phyloP scores from a whole-genome alignment of 2,797 vertebrate genomes.

The Eupleurogrammus muticus region DNA sequence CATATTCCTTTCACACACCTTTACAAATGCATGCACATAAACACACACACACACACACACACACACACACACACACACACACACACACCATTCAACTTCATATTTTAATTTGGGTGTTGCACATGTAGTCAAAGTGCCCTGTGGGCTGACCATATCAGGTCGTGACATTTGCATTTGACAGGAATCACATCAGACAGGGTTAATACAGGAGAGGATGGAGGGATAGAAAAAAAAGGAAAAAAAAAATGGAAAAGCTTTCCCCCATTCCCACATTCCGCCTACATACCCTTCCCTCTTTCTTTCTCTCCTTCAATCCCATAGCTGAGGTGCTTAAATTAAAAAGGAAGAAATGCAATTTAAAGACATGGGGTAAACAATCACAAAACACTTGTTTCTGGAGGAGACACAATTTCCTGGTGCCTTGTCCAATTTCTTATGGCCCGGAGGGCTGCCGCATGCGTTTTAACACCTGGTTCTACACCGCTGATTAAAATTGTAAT shows the following conservation, averaged over 20 bases:
- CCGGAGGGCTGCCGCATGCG: constrained; percentile 82
- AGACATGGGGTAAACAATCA: constrained; percentile 91
- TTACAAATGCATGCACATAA: too few relatives aligned
- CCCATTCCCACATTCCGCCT: constrained; percentile 33
- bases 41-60: not conserved
- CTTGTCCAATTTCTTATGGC: constrained; percentile 90
- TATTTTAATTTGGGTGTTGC: constrained; percentile 91
- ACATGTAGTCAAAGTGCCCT: constrained; percentile 82
- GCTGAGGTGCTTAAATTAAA: constrained; percentile 87
- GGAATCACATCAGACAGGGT: constrained; percentile 83
- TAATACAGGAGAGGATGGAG: constrained; percentile 86
- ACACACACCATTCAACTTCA: constrained; percentile 79
- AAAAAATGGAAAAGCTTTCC: constrained; percentile 68
- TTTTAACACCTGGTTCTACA: constrained; percentile 89
- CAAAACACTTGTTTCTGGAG: constrained; percentile 86
- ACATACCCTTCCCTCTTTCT: constrained; percentile 50
- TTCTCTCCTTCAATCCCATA: constrained; percentile 74
- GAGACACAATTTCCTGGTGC: constrained; percentile 87
- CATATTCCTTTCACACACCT: too few relatives aligned
- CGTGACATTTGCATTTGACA: constrained; percentile 88
- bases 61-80: constrained; percentile 37
- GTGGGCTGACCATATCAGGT: constrained; percentile 86
- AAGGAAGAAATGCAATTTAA: constrained; percentile 94
- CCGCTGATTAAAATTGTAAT: constrained; percentile 91
- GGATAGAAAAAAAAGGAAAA: constrained; percentile 54